These are phyloP conservation scores for Laterallus jamaicensis DNA, from an alignment of 2,113 vertebrate species.

Conservation along the genomic window DNA sequence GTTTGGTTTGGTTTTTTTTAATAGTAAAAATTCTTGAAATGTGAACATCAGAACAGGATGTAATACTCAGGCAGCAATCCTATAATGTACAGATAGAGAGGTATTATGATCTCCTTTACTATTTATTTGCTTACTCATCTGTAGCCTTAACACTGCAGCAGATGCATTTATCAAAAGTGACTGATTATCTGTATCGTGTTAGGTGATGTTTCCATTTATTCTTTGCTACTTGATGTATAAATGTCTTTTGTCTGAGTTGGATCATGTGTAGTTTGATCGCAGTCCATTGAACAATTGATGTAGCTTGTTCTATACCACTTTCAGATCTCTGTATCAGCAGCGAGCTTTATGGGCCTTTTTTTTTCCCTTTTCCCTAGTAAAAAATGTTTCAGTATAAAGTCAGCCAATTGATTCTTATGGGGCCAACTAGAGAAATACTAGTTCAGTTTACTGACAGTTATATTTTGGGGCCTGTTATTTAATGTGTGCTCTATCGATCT, in stretches of 20 bases:
- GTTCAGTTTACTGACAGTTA: neutral
- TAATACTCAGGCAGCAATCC: neutral
- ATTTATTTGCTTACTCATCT: neutral
- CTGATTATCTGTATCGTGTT: neutral
- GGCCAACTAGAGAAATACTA: neutral
- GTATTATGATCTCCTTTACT: neutral
- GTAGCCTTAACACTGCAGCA: neutral
- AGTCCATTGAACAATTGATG: neutral
- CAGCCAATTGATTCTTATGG: neutral
- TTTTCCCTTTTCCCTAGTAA: neutral
- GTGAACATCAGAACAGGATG: neutral
- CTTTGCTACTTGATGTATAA: neutral
- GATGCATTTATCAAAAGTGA: neutral
- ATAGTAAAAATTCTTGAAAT: neutral
- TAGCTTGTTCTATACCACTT: neutral
- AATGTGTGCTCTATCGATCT: neutral
- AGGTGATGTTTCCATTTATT: neutral
- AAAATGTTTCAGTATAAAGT: neutral
- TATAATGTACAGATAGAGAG: neutral
- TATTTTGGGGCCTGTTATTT: neutral
- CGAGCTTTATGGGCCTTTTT: neutral
- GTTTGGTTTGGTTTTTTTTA: no score
- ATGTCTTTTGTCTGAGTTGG: neutral
- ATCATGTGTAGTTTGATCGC: neutral
- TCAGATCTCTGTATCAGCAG: neutral